phyloP scores from a whole-genome alignment of 2,888 invertebrate species.

The Bellardia bayeri region DNA sequence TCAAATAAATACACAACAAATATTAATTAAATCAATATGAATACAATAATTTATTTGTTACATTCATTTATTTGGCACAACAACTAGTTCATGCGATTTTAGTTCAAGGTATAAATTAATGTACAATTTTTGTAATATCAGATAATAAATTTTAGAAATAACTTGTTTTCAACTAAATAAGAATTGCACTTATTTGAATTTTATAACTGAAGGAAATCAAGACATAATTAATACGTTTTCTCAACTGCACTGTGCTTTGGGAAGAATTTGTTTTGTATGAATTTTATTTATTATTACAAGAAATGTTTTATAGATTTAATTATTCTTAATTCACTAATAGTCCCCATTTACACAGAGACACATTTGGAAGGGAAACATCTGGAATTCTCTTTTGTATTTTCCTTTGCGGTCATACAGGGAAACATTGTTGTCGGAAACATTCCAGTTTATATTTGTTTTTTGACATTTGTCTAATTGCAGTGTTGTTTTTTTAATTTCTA shows the following conservation, averaged over 20 bases:
- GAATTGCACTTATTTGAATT: constrained; percentile 37
- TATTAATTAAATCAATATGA: constrained; percentile 10
- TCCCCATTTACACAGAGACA: too few relatives aligned
- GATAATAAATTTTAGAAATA: constrained; percentile 52
- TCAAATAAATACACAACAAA: neutral
- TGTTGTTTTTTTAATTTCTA: too few relatives aligned
- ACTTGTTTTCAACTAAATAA: constrained; percentile 22
- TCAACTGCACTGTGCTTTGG: constrained; percentile 47
- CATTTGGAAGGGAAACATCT: too few relatives aligned
- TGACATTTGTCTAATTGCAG: too few relatives aligned
- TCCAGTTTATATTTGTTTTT: too few relatives aligned
- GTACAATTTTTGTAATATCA: constrained; percentile 53
- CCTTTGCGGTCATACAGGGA: too few relatives aligned
- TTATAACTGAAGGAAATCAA: constrained; percentile 66
- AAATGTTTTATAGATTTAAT: too few relatives aligned
- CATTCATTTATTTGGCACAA: constrained; percentile 48
- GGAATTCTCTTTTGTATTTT: too few relatives aligned
- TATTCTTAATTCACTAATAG: too few relatives aligned
- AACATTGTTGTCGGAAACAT: too few relatives aligned
- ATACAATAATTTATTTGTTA: constrained; percentile 21
- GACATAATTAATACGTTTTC: constrained; percentile 32
- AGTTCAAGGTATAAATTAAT: constrained; percentile 62
- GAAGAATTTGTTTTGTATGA: neutral
- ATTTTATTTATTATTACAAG: neutral
- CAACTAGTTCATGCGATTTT: constrained; percentile 50